Percentiles rank a stretch among this genome's conserved stretches.
Conservation (phyloP, 2,113 vertebrate genomes). For the Chaetorhynchus papuensis region DNA sequence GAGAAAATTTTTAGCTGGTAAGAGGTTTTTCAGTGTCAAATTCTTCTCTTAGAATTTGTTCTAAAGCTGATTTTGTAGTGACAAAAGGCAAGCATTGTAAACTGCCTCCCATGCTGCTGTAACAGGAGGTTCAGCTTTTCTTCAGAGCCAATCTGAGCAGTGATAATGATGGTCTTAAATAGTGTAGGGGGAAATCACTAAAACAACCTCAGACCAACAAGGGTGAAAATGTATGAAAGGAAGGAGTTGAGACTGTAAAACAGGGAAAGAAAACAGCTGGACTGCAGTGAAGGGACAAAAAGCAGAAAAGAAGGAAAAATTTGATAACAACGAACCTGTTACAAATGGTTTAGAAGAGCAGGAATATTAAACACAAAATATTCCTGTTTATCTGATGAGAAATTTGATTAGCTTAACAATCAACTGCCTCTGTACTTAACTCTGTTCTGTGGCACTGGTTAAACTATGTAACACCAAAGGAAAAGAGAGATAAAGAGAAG, state of each 20-base stretch:
- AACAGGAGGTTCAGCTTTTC: background rate
- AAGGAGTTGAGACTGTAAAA: background rate
- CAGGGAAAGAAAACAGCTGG: rapidly evolving
- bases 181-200: background rate
- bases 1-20: background rate
- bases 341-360: background rate
- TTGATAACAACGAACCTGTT: background rate
- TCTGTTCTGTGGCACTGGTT: background rate
- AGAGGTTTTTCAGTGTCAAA: background rate
- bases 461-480: background rate
- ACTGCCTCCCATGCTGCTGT: background rate
- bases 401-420: background rate
- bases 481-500: background rate
- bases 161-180: background rate
- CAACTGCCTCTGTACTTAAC: background rate
- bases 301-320: background rate
- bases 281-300: background rate
- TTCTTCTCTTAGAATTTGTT: background rate
- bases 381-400: background rate
- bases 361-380: background rate
- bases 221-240: background rate
- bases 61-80: background rate
- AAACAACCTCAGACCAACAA: background rate
- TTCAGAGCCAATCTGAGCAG: background rate
- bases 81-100: background rate